Evolutionary conservation across 1,140 invertebrate genomes (phyloP).

Genomic region (Campoletis sonorensis): DNA sequence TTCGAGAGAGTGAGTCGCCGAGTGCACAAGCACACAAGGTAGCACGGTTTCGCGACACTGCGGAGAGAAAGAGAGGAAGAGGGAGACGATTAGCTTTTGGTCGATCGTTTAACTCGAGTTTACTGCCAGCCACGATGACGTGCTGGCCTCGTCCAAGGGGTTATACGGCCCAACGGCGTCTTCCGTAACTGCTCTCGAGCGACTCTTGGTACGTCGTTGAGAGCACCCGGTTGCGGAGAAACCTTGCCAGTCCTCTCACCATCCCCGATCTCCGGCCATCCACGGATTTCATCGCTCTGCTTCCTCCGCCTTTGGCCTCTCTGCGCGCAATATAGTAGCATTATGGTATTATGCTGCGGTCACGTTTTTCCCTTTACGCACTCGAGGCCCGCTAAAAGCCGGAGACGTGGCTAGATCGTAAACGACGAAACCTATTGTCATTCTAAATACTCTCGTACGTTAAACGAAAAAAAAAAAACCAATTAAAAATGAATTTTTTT

Average conservation of each 20-base stretch:
- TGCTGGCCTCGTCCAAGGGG: slow-evolving; percentile 44
- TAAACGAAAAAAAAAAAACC: neutral
- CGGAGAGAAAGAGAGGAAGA: neutral
- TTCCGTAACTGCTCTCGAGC: slow-evolving; percentile 48
- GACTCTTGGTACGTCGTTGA: slow-evolving; percentile 39
- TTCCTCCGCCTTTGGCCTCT: neutral
- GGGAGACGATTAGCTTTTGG: slow-evolving; percentile 52
- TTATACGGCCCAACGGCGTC: slow-evolving; percentile 39
- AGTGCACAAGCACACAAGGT: too few species aligned
- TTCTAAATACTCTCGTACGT: neutral
- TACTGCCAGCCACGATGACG: slow-evolving; percentile 54
- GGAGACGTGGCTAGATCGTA: slow-evolving; percentile 28
- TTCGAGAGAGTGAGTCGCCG: too few species aligned
- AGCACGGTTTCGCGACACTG: too few species aligned
- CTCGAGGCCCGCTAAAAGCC: slow-evolving; percentile 10
- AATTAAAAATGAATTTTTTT: neutral
- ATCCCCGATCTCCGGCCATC: neutral
- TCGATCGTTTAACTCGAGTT: slow-evolving; percentile 56
- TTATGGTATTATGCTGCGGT: slow-evolving; percentile 28
- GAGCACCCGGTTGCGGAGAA: slow-evolving; percentile 28
- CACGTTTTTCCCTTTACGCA: slow-evolving; percentile 33
- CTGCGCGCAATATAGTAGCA: neutral
- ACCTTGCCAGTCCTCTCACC: neutral
- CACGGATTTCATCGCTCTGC: slow-evolving; percentile 19
- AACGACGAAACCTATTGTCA: slow-evolving; percentile 19